Evolutionary conservation across 1,140 invertebrate genomes (phyloP), one percentile per base, ranked within the genome.

Genomic region (Pantala flavescens): DNA sequence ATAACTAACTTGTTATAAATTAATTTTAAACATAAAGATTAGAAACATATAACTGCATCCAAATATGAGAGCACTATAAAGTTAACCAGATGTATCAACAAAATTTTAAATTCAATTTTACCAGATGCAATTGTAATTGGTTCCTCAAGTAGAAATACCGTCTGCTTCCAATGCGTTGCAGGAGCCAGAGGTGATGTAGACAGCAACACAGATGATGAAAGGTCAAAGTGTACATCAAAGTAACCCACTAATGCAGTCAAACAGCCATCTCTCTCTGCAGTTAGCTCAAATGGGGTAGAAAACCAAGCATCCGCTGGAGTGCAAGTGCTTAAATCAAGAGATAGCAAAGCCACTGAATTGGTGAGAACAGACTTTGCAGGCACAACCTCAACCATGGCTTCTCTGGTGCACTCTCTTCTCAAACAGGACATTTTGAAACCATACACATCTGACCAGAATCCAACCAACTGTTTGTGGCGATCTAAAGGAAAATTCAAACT

Each of bases 161-260:
- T 98, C 83, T 99, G 98, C 83, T 98, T 98, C 97, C 97, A 99
- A 84, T 99, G 97, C 11, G 97, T 99, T 72, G 86, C 85, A 76
- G 86, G 85, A 79, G 88, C 87, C 76, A 84, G 85, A 73, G 91
- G 96, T 79, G 89, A 90, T 77, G 93, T 94, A 74, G 88, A 90
- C 71, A 95, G 86, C 12, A 84, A 81, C n/a, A 92, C 83, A 24
- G 85, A 81, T 78, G 87, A 85, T 1, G 90, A 88, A 73, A 94
- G 80, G 77, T 94, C 91, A 81, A 96, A 96, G 78, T 89, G 90
- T n/a, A 90, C 90, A 83, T 95, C 93, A 84, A 99, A 99, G 85
- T 95, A 98, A 19, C 94, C 95, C 74, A 95, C 91, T 73, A 98
- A 87, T 12, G 94, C 92, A 14, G 95, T 96, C 24, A 98, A 80